Percentiles rank a stretch among this genome's conserved stretches.
Evolutionary conservation across 1,140 invertebrate genomes (phyloP).

Genomic region (Leptinotarsa texana): DNA sequence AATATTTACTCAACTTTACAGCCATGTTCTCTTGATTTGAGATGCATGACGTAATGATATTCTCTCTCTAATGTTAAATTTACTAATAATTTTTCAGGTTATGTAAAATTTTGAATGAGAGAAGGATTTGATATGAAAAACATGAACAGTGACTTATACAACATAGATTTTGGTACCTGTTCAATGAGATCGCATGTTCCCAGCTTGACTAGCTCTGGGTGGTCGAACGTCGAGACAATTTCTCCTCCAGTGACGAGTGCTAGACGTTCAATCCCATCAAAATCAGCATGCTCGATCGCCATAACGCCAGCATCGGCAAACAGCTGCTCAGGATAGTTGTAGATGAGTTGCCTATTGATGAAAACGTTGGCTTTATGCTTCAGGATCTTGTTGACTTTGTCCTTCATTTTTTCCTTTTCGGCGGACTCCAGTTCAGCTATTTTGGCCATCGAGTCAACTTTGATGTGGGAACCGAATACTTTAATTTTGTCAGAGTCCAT

Average conservation of each 20-base stretch:
- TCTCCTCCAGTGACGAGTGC: constrained; percentile 97
- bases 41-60: too few relatives aligned
- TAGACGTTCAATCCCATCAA: constrained; percentile 97
- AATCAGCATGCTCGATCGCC: constrained; percentile 99
- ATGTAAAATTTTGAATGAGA: too few relatives aligned
- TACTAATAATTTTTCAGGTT: too few relatives aligned
- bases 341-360: constrained; percentile 98
- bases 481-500: constrained; percentile 99
- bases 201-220: constrained; percentile 88
- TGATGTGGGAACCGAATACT: constrained; percentile 97
- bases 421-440: constrained; percentile 97
- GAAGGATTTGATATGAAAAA: too few relatives aligned
- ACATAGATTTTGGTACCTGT: constrained; percentile 54
- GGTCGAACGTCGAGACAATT: constrained; percentile 98
- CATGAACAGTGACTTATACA: too few relatives aligned
- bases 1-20: too few relatives aligned
- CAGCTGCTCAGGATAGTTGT: constrained; percentile 99
- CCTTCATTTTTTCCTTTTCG: constrained; percentile 99
- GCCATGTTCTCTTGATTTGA: too few relatives aligned
- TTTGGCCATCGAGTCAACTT: constrained; percentile 97
- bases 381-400: constrained; percentile 97
- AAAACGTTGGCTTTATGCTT: constrained; percentile 98
- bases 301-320: constrained; percentile 98
- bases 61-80: too few relatives aligned
- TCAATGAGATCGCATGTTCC: constrained; percentile 96